Evolutionary conservation across 2,113 vertebrate species (phyloP), one percentile per base, ranked within the genome.

Genomic region (Xiphophorus hellerii): DNA sequence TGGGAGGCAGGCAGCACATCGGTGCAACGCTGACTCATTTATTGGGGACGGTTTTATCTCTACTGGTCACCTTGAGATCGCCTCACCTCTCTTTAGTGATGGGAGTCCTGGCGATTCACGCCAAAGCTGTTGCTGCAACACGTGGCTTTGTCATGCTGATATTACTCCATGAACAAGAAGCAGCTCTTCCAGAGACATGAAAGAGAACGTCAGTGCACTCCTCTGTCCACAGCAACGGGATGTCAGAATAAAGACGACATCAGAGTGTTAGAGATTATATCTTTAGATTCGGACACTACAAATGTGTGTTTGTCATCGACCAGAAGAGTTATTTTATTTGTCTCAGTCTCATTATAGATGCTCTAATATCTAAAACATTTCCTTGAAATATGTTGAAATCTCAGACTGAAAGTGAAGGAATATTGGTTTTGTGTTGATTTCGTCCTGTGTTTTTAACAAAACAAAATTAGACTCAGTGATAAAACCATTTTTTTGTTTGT

Each of bases 171-270:
- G 71, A 80, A 63, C 66, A 70, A 74, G n/a, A 62, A 65, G 31
- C 13, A 12, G 69, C 58, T 74, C 73, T 48, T 72, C 30, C 72
- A 42, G n/a, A 60, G n/a, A 67, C 31, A 0, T 61, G 62, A 74
- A 44, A n/a, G 13, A 35, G 69, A 61, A 76, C 77, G 79, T 77
- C 86, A 67, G 84, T 44, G 61, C 78, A 86, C 65, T 86, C 88
- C 35, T 80, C 88, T 37, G 29, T 85, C 30, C 82, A 58, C 20
- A 22, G 25, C 51, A n/a, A 22, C 51, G 82, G 80, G 71, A 86
- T 91, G 25, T 84, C 78, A 3, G 88, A 93, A 60, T 37, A 91
- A 81, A 66, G 89, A 94, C 39, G 90, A 71, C 77, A 83, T 93
- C 66, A 94, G 68, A 84, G 88, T 88, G 44, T 27, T 14, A 27